phyloP scores from a whole-genome alignment of 2,888 invertebrate genomes.

The Hymenopus coronatus region DNA sequence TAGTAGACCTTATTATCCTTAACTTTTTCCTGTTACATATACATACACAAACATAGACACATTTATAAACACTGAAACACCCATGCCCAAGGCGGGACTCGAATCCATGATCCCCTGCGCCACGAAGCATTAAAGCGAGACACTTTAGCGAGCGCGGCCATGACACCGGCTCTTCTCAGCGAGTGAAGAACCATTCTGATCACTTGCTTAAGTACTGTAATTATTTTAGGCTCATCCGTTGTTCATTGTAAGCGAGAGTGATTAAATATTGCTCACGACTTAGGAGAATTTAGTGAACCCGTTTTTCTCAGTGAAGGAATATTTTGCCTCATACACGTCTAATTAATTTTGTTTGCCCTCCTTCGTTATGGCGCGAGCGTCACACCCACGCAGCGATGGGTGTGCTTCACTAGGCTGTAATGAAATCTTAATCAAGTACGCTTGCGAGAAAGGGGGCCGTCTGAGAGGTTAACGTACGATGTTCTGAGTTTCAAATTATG shows the following conservation, averaged over 20 bases:
- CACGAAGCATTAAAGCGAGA: no score
- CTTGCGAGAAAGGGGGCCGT: neutral
- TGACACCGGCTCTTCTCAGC: no score
- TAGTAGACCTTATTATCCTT: no score
- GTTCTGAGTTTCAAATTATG: neutral
- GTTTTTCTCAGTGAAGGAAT: neutral
- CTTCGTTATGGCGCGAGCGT: neutral
- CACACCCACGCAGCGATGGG: neutral
- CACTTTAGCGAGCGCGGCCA: no score
- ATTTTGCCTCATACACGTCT: neutral
- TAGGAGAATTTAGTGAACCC: neutral
- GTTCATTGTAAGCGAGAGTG: neutral
- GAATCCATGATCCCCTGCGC: no score
- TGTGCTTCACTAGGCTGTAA: neutral
- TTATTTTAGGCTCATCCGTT: neutral
- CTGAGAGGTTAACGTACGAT: neutral
- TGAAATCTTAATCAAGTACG: neutral
- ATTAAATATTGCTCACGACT: neutral
- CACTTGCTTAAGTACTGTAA: no score
- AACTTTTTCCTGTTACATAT: no score
- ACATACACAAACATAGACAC: no score
- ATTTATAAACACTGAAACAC: no score
- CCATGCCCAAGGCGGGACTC: no score
- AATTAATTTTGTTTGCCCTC: neutral
- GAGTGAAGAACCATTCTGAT: no score